Evolutionary conservation across 1,140 invertebrate genomes (phyloP).

Genomic region (Sipha flava): DNA sequence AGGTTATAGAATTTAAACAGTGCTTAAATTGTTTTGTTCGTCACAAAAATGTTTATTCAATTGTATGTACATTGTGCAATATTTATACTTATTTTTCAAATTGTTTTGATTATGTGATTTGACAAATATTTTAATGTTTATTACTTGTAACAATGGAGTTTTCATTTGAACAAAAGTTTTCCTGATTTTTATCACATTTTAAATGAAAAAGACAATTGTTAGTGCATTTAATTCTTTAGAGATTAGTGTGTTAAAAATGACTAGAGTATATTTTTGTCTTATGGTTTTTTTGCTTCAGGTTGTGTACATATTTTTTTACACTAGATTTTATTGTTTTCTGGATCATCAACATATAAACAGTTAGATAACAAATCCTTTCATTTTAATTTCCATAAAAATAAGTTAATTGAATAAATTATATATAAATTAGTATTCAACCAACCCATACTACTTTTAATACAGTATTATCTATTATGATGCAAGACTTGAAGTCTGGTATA

Average conservation of each 20-base stretch:
- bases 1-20: not conserved
- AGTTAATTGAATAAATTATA: not conserved
- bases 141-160: not conserved
- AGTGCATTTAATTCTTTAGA: not conserved
- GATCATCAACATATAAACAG: not conserved
- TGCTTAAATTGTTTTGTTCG: not conserved
- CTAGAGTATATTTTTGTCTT: not conserved
- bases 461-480: not conserved
- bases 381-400: not conserved
- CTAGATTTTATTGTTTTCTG: not conserved
- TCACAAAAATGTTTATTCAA: not conserved
- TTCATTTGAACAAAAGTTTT: not conserved
- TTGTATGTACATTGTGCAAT: constrained; percentile 12
- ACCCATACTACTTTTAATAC: not conserved
- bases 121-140: not conserved
- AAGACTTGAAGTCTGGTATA: not conserved
- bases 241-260: not conserved
- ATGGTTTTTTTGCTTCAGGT: not conserved
- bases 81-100: constrained; percentile 2
- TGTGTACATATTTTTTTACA: not conserved
- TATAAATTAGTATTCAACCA: not conserved
- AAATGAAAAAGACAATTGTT: not conserved
- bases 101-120: not conserved
- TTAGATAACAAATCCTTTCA: not conserved
- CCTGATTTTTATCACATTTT: not conserved